Base-by-base conservation (phyloP, 2,113 vertebrate genomes). In the Spea multiplicata region DNA sequence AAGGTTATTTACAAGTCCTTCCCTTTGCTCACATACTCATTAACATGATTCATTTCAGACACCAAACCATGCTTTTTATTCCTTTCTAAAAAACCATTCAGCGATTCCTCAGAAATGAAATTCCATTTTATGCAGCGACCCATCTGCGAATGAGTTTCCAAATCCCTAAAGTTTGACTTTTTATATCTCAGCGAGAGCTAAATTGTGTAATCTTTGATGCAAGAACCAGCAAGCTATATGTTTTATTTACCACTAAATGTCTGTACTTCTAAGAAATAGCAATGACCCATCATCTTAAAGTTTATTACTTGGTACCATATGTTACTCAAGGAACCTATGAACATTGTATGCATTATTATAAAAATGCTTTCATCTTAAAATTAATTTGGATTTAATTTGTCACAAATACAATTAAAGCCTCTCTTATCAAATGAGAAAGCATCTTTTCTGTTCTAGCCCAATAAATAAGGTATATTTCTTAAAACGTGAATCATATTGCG, bases 111-210 rank as follows among this genome's bases (percentile, higher is more conserved):
- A 47, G 65, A 68, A 73, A 80, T 80, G 64, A 74, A 73, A 80
- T 74, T 73, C 71, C 46, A 74, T 74, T 73, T 55, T 65, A 80
- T 61, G 45, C 65, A 44, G 64, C 45, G 69, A 73, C 71, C 64
- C 71, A 74, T 44, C 65, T 73, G 71, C 62, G 71, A 69, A 74
- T 50, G 71, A 79, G 71, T 68, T 80, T 67, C 61, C 53, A 80
- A 74, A 80, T 80, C 71, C 71, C 64, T 68, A 73, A 79, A 80
- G 78, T 74, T 74, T 73, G 61, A 72, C 52, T 74, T 73, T 80
- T 80, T 74, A 79, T 67, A 55, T 79, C 70, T 68, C 17, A 16
- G 71, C 64, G 48, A 68, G 16, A 80, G 72, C 52, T 59, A 73
- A 68, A 74, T 50, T 48, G 64, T 74, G 47, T 66, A 74, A 61